Evolutionary conservation across 2,113 vertebrate genomes (phyloP).

Genomic region (Scomber japonicus): DNA sequence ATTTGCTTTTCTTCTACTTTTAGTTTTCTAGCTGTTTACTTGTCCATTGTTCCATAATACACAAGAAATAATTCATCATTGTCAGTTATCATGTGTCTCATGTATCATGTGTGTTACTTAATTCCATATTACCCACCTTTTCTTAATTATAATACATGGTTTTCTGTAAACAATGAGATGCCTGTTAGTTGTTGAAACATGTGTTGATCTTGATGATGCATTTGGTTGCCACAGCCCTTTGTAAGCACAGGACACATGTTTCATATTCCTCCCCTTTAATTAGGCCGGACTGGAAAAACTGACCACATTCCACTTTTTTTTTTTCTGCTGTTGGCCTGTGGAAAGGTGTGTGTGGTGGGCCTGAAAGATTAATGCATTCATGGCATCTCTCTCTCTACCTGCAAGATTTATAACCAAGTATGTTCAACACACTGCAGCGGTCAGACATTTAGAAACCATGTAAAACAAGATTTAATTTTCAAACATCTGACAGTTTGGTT

Average conservation of each 20-base stretch:
- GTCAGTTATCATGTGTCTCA: background rate
- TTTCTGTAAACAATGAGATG: slow-evolving; percentile 56
- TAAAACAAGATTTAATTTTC: slow-evolving; percentile 72
- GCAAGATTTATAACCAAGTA: slow-evolving; percentile 77
- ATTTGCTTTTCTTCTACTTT: no score
- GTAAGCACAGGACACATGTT: slow-evolving; percentile 71
- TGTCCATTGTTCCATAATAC: background rate
- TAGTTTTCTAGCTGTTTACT: background rate
- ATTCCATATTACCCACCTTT: background rate
- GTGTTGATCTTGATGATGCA: slow-evolving; percentile 70
- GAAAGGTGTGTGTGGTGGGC: slow-evolving; percentile 78
- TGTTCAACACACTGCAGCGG: slow-evolving; percentile 65
- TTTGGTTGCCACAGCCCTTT: slow-evolving; percentile 67
- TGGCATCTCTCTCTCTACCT: slow-evolving; percentile 75
- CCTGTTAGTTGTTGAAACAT: slow-evolving; percentile 63
- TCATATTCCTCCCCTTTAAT: slow-evolving; percentile 77
- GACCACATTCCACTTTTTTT: slow-evolving; percentile 64
- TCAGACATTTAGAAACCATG: slow-evolving; percentile 70
- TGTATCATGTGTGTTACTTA: background rate
- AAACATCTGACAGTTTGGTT: slow-evolving; percentile 68
- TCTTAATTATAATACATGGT: slow-evolving; percentile 14
- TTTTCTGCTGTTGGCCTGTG: slow-evolving; percentile 65
- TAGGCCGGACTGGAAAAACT: slow-evolving; percentile 81
- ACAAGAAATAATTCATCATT: background rate
- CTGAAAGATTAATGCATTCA: slow-evolving; percentile 72